Base-by-base conservation (phyloP, 2,113 vertebrate genomes). In the Lophius piscatorius region DNA sequence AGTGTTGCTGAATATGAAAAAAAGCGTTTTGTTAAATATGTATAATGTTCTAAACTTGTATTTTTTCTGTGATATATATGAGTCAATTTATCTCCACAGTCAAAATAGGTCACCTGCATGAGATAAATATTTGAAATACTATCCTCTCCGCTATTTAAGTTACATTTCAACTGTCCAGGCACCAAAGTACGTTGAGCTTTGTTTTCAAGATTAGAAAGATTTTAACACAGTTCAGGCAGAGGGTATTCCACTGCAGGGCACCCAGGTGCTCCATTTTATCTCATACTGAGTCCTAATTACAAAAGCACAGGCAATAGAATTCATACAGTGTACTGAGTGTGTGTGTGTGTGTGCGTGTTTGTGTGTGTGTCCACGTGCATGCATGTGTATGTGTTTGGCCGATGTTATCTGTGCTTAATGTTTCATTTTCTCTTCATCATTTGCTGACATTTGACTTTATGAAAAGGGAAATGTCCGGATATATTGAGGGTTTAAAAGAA, bases 301-400 rank as follows among this genome's bases (percentile, higher is more conserved):
- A 71, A 86, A 88, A 76, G 87, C 80, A 70, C 54, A 84, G 68
- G 78, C 84, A 88, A 90, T 87, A 87, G 87, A 78, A 80, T 76
- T 65, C 81, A 76, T 60, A 73, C 79, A 56, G 61, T 28, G 26
- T 8, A 5, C 26, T 28, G 36, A 66, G 52, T 12, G 71, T 29
- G 56, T 52, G 70, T 57, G 54, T 48, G 46, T 47, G 50, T 50
- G 51, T 46, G 45, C 57, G 63, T 35, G 21, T 57, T 39, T 50
- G 34, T 52, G 41, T 59, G 47, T 36, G 36, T 49, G 11, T 21
- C 42, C 38, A 17, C 9, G 38, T 50, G 69, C 28, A 57, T 28
- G 26, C 26, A 45, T 20, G 2, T 51, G 36, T 41, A 16, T 55
- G 46, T 55, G 23, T 51, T 50, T 44, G 11, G 12, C 8, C 8